Evolutionary conservation across 2,797 vertebrate genomes (phyloP), one percentile per base, ranked within the genome.

Genomic region (Urocyon cinereoargenteus): DNA sequence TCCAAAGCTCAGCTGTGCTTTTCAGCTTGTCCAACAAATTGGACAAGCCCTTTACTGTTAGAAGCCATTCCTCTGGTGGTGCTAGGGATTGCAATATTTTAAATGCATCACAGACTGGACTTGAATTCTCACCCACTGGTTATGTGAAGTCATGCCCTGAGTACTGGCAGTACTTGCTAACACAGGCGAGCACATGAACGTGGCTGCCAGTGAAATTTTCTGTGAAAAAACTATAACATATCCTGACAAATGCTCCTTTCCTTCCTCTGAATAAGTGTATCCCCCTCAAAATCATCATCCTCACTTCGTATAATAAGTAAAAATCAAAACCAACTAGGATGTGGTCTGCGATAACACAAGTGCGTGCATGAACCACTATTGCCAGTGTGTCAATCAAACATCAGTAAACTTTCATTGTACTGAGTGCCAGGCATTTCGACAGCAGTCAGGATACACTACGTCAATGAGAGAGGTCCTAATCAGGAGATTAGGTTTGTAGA

Each of bases 1-100:
- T 26, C 77, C 57, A 88, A 90, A 95, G 82, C 81, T 96, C 70
- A 92, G 93, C 93, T 97, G 96, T 75, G 72, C 40, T 97, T 49
- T 96, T 53, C 79, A 83, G 66, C 88, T 90, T 86, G 72, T 94
- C 73, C 36, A 6, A 84, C 73, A 97, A 96, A 96, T 10, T 72
- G 90, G 78, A 93, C 92, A 96, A 90, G 64, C 34, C 87, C 51
- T 85, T 86, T 88, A 85, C 14, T 91, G 28, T 86, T 86, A 73
- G 86, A 73, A 70, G 66, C 19, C 55, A 86, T 68, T 78, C 81
- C 86, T 96, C 66, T 77, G 55, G 81, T 75, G 55, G 55, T 70
- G 22, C 57, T 93, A 83, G 61, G 83, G 86, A 95, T 5, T 22
- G 24, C 45, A 49, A 14, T 95, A 70, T 91, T 94, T 96, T 91